These are phyloP conservation scores for Pionites leucogaster DNA, from an alignment of 2,113 vertebrate species.

Conservation along the genomic window DNA sequence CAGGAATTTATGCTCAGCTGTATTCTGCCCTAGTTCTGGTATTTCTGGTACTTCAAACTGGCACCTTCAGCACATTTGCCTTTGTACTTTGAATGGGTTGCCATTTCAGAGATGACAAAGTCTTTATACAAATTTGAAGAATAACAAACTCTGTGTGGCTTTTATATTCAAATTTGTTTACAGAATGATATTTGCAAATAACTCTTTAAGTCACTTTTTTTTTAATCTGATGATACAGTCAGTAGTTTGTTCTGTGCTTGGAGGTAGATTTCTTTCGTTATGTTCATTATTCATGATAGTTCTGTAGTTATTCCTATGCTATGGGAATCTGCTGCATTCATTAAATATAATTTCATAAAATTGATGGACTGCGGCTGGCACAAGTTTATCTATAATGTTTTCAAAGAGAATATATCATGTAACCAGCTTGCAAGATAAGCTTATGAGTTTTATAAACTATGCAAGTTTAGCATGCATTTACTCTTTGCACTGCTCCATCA, in stretches of 20 bases:
- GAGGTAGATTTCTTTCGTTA: constrained; percentile 56
- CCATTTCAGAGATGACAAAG: constrained; percentile 51
- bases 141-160: constrained; percentile 41
- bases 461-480: neutral
- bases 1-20: constrained; percentile 30
- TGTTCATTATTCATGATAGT: constrained; percentile 46
- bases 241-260: constrained; percentile 31
- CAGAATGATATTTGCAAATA: constrained; percentile 60
- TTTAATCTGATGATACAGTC: constrained; percentile 16
- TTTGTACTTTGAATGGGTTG: constrained; percentile 40
- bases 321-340: constrained; percentile 60
- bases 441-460: constrained; percentile 9
- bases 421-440: constrained; percentile 8
- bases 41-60: constrained; percentile 45
- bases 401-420: constrained; percentile 24
- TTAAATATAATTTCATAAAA: constrained; percentile 64
- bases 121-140: constrained; percentile 55
- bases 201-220: constrained; percentile 52
- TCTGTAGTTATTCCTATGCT: constrained; percentile 45
- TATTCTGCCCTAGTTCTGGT: constrained; percentile 46
- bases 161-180: constrained; percentile 72
- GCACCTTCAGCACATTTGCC: neutral
- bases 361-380: constrained; percentile 43
- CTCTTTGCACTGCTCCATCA: neutral
- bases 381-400: constrained; percentile 30